Conservation (phyloP, 92 coral and sea anemone species). For the Palythoa heliodiscus region DNA sequence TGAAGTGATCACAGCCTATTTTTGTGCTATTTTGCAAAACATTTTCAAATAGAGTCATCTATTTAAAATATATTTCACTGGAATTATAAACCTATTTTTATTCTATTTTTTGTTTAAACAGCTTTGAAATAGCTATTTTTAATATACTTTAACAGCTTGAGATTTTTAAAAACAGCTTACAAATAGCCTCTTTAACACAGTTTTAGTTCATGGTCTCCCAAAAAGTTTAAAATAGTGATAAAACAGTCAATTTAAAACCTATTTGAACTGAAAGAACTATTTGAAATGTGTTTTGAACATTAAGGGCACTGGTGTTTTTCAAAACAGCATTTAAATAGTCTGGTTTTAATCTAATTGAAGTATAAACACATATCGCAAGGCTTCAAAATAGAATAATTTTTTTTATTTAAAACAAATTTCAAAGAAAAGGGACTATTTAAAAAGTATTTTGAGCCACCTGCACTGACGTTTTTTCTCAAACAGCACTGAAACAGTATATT, state of each 20-base stretch:
- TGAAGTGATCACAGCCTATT: conserved; percentile 1
- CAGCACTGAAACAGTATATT: background rate
- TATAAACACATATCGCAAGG: background rate
- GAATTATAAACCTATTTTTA: background rate
- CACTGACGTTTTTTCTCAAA: background rate
- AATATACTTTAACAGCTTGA: background rate
- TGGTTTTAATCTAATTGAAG: background rate
- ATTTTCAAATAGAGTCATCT: conserved; percentile 6
- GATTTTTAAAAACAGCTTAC: background rate
- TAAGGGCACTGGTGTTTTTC: conserved; percentile 3
- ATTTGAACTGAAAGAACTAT: conserved; percentile 7
- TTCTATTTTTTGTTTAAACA: background rate
- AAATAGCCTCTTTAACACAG: background rate
- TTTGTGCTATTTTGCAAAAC: conserved; percentile 17
- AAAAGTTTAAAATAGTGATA: background rate
- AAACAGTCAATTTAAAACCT: background rate
- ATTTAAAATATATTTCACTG: too few species aligned
- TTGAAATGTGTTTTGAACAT: background rate
- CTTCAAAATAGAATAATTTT: background rate
- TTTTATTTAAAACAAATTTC: too few species aligned
- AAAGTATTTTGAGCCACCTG: background rate
- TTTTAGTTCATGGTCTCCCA: background rate
- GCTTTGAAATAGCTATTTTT: too few species aligned
- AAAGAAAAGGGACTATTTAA: background rate
- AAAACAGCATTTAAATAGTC: conserved; percentile 11